Conservation (phyloP, 2,113 vertebrate species). For the Boulengeromyrus knoepffleri region DNA sequence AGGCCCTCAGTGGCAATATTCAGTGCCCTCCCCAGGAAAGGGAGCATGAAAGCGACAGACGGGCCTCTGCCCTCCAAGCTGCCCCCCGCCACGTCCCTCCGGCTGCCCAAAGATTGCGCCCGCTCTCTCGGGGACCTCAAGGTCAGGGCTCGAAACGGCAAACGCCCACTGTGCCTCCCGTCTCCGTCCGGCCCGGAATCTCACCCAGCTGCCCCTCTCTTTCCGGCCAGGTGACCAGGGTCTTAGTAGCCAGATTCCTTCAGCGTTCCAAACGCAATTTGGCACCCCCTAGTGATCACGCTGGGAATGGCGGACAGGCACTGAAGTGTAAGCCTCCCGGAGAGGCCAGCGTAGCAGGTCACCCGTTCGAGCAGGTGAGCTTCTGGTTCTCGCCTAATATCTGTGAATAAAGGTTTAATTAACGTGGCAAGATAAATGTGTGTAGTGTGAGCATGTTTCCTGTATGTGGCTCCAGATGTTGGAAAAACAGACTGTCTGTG, state of each 20-base stretch:
- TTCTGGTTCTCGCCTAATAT: background rate
- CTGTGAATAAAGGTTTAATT: background rate
- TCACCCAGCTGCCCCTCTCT: background rate
- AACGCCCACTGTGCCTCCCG: background rate
- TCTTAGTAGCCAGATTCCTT: constrained; percentile 81
- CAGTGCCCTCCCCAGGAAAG: constrained; percentile 54
- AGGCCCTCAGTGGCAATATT: constrained; percentile 42
- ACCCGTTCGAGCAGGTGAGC: constrained; percentile 60
- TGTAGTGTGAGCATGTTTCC: background rate
- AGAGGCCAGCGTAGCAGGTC: constrained; percentile 39
- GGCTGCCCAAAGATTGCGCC: constrained; percentile 66
- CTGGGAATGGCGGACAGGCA: constrained; percentile 57
- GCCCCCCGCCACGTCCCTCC: constrained; percentile 52
- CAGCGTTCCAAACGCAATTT: constrained; percentile 79
- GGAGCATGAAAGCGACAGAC: constrained; percentile 44
- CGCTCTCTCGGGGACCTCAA: constrained; percentile 90
- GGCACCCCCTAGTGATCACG: constrained; percentile 50
- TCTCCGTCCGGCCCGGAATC: background rate
- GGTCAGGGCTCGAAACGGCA: constrained; percentile 32
- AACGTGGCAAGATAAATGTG: background rate
- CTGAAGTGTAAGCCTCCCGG: constrained; percentile 59
- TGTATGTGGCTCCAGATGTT: background rate
- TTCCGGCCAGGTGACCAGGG: constrained; percentile 67
- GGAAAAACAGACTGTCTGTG: background rate
- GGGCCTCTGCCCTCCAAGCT: constrained; percentile 57